Percentiles rank a stretch among this genome's conserved stretches.
These are phyloP conservation scores for Hypsibius dujardini DNA, from an alignment of 1,140 invertebrate genomes.

Conservation along the genomic window DNA sequence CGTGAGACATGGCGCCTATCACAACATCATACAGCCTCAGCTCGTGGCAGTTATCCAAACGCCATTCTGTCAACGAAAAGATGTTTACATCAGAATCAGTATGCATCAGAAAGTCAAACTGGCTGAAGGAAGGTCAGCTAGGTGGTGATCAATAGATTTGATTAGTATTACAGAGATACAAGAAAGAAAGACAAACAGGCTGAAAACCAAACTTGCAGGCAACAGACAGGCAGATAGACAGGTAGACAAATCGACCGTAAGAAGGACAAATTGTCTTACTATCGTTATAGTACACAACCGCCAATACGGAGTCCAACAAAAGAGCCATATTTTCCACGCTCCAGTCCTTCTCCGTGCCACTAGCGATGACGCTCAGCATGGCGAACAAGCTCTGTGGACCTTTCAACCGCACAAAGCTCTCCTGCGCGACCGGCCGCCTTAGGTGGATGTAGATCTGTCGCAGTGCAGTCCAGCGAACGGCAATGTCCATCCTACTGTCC, in stretches of 20 bases:
- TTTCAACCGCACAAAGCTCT: not conserved
- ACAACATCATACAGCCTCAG: not conserved
- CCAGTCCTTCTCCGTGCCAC: not conserved
- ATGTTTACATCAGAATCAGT: too few species aligned
- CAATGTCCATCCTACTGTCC: not conserved
- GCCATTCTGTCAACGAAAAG: constrained; percentile 1
- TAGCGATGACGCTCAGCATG: not conserved
- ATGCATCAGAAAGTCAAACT: too few species aligned
- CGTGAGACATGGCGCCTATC: not conserved
- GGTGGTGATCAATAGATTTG: too few species aligned
- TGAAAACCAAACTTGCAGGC: too few species aligned
- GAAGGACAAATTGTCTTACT: too few species aligned
- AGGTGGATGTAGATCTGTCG: not conserved
- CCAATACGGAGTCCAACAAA: not conserved
- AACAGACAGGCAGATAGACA: too few species aligned
- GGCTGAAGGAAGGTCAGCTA: too few species aligned
- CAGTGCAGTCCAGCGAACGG: constrained; percentile 2
- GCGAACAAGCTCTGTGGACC: not conserved
- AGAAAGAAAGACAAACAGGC: too few species aligned
- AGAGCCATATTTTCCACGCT: not conserved
- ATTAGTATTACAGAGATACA: too few species aligned
- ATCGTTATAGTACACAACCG: not conserved
- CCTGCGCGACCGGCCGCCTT: not conserved
- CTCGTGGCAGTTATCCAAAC: not conserved
- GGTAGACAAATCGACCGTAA: too few species aligned